A percentile compares a stretch with the other conserved stretches of the same genome.
Evolutionary conservation across 1,140 invertebrate genomes (phyloP).

Genomic region (Achroia grisella): DNA sequence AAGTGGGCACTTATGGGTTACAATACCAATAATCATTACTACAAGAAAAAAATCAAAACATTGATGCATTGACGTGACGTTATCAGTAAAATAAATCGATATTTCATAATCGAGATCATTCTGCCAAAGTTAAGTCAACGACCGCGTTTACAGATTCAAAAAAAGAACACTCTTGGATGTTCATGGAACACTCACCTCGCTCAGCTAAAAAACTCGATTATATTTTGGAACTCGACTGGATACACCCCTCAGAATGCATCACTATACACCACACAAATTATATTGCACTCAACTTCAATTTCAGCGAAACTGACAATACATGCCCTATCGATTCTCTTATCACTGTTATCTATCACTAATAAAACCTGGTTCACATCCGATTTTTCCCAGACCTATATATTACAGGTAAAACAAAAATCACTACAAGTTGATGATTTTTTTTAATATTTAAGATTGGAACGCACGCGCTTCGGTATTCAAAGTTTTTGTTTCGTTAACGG

Average conservation of each 20-base stretch:
- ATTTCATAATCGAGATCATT: slow-evolving; percentile 2
- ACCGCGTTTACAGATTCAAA: slow-evolving; percentile 25
- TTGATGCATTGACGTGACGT: neutral
- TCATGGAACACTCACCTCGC: slow-evolving; percentile 57
- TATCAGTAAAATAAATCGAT: slow-evolving; percentile 2
- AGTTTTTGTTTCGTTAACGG: slow-evolving; percentile 30
- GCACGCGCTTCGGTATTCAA: slow-evolving; percentile 10
- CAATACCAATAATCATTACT: no score
- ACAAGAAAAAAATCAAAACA: no score
- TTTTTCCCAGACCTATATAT: slow-evolving; percentile 4
- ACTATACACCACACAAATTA: slow-evolving; percentile 36
- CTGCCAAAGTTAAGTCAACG: slow-evolving; percentile 31
- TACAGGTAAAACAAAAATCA: slow-evolving; percentile 10
- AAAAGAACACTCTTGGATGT: no score
- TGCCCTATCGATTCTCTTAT: slow-evolving; percentile 24
- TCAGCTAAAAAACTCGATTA: slow-evolving; percentile 52
- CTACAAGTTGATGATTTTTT: slow-evolving; percentile 10
- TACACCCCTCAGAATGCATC: slow-evolving; percentile 31
- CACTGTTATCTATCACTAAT: slow-evolving; percentile 23
- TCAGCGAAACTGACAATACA: slow-evolving; percentile 17
- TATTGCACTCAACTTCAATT: slow-evolving; percentile 19
- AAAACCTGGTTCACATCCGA: slow-evolving; percentile 18
- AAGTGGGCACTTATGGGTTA: no score
- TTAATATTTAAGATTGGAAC: slow-evolving; percentile 4
- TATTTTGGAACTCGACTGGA: slow-evolving; percentile 33